Evolutionary conservation across 2,113 vertebrate genomes (phyloP).

Genomic region (Erythrocercus mccallii): DNA sequence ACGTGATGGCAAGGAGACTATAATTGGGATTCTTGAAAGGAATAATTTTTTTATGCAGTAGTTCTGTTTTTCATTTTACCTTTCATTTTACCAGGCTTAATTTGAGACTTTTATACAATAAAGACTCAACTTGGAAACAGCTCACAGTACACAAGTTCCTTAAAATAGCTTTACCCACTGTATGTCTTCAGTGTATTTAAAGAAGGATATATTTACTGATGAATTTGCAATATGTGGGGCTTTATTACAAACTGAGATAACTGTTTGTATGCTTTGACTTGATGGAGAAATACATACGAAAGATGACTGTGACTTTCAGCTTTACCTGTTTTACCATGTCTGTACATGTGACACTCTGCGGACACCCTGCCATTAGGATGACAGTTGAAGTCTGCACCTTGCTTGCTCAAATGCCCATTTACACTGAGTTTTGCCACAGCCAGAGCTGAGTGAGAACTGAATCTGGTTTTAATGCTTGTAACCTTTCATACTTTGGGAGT

Average conservation of each 20-base stretch:
- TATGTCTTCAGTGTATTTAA: background rate
- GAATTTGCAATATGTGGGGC: background rate
- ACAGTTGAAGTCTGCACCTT: background rate
- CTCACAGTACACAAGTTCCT: background rate
- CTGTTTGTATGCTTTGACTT: background rate
- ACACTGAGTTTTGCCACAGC: background rate
- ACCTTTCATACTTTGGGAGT: background rate
- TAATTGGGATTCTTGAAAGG: background rate
- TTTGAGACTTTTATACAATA: background rate
- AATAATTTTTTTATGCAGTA: background rate
- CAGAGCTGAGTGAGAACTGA: background rate
- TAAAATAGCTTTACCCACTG: background rate
- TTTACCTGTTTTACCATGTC: background rate
- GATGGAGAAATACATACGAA: background rate
- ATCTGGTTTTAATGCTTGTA: background rate
- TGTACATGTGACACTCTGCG: background rate
- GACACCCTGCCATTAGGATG: background rate
- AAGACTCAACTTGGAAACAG: background rate
- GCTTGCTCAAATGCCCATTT: background rate
- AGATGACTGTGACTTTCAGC: background rate
- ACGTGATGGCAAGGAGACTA: background rate
- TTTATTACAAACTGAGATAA: background rate
- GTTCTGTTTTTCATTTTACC: background rate
- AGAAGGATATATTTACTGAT: background rate
- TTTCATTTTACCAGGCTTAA: background rate